Conservation (phyloP, 2,888 invertebrate species). For the Watsonalla cultraria region DNA sequence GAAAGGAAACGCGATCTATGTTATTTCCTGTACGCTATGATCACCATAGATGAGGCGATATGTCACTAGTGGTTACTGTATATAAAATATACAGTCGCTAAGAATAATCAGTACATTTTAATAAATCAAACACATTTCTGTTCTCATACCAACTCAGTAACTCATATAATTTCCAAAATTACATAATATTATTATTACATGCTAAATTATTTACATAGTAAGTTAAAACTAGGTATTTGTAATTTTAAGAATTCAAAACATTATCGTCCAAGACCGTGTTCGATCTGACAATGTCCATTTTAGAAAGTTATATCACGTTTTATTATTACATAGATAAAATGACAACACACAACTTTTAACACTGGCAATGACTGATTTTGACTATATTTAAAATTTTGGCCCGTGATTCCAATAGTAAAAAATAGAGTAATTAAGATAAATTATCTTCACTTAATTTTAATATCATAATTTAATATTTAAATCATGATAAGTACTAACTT, state of each 20-base stretch:
- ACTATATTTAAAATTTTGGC: slow-evolving; percentile 73
- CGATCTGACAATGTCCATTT: slow-evolving; percentile 16
- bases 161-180: slow-evolving; percentile 42
- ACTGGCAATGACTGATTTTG: slow-evolving; percentile 64
- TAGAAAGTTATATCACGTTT: slow-evolving; percentile 20
- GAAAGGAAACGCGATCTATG: slow-evolving; percentile 28
- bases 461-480: slow-evolving; percentile 37
- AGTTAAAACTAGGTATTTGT: slow-evolving; percentile 23
- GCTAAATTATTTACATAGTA: slow-evolving; percentile 30
- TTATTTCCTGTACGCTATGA: slow-evolving; percentile 16
- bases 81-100: slow-evolving; percentile 65
- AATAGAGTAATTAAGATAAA: slow-evolving; percentile 30
- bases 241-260: slow-evolving; percentile 21
- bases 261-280: slow-evolving; percentile 22
- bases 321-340: slow-evolving; percentile 17
- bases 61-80: slow-evolving; percentile 57
- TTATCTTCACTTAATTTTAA: slow-evolving; percentile 30
- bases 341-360: slow-evolving; percentile 28
- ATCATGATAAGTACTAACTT: slow-evolving; percentile 49
- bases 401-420: slow-evolving; percentile 63
- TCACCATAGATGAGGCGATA: slow-evolving; percentile 69
- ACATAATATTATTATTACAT: slow-evolving; percentile 32
- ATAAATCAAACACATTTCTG: slow-evolving; percentile 61
- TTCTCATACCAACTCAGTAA: slow-evolving; percentile 46
- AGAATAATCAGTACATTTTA: slow-evolving; percentile 77